These are phyloP conservation scores for Psittacula derbiana DNA, from an alignment of 2,797 vertebrate species.

Conservation along the genomic window DNA sequence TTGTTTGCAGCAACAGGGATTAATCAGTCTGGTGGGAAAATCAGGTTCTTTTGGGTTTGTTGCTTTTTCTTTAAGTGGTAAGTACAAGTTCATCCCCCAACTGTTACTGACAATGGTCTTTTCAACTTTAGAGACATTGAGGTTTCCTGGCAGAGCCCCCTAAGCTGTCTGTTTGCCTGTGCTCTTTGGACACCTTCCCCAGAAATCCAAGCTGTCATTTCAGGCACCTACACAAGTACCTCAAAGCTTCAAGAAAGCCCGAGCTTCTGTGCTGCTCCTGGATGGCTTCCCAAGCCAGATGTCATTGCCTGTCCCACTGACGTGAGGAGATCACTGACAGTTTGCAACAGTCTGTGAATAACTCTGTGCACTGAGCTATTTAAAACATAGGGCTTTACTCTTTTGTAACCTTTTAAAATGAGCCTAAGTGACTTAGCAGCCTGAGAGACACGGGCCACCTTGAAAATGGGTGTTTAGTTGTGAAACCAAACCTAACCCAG, in stretches of 20 bases:
- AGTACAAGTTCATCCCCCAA: neutral
- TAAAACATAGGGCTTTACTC: neutral
- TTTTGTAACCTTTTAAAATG: neutral
- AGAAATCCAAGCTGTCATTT: neutral
- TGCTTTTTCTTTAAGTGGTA: neutral
- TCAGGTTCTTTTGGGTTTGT: neutral
- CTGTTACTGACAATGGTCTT: neutral
- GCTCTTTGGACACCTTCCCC: neutral
- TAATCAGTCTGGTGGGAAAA: neutral
- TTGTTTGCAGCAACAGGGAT: neutral
- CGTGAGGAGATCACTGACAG: neutral
- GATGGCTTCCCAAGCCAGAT: neutral
- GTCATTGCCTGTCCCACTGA: neutral
- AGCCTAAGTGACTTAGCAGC: neutral
- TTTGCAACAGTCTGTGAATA: neutral
- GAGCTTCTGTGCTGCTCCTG: neutral
- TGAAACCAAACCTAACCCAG: neutral
- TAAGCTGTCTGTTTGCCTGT: neutral
- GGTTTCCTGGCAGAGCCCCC: neutral
- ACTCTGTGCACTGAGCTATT: rapidly evolving
- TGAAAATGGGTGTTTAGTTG: neutral
- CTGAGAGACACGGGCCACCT: neutral
- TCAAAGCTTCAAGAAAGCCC: neutral
- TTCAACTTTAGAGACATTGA: neutral
- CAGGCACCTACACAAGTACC: neutral